These are phyloP conservation scores for Oasisia sp. DNA, from an alignment of 2,888 invertebrate species.

Conservation along the genomic window DNA sequence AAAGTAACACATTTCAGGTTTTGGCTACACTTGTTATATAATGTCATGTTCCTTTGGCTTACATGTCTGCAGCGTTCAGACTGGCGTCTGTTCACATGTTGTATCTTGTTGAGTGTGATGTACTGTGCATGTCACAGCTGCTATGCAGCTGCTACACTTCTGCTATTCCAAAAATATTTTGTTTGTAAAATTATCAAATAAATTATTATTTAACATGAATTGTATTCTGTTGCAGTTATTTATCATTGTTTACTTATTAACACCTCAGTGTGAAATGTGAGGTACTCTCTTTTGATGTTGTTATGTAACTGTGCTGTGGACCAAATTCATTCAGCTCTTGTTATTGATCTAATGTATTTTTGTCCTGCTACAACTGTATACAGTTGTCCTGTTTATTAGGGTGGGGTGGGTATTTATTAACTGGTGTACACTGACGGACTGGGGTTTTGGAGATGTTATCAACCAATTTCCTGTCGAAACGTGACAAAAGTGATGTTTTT, in stretches of 20 bases:
- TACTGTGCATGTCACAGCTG: background rate
- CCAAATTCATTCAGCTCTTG: no score
- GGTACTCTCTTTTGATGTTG: no score
- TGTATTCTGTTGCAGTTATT: background rate
- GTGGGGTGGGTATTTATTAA: background rate
- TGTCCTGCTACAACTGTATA: no score
- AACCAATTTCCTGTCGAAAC: background rate
- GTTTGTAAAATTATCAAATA: conserved; percentile 3
- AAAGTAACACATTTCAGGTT: background rate
- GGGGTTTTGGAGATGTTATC: background rate
- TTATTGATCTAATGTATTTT: no score
- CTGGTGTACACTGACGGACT: background rate
- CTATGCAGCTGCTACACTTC: background rate
- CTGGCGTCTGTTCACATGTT: background rate
- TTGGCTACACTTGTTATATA: background rate
- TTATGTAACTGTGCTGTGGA: no score
- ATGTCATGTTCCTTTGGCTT: background rate
- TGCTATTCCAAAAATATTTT: background rate
- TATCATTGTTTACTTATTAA: background rate
- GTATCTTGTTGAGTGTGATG: background rate
- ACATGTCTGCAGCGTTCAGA: background rate
- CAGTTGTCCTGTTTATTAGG: no score
- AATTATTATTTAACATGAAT: background rate
- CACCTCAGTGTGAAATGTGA: background rate
- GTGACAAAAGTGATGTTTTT: background rate